Percentiles rank a stretch among this genome's conserved stretches.
phyloP scores from a whole-genome alignment of 2,888 invertebrate genomes.

The Folsomia manolachei region DNA sequence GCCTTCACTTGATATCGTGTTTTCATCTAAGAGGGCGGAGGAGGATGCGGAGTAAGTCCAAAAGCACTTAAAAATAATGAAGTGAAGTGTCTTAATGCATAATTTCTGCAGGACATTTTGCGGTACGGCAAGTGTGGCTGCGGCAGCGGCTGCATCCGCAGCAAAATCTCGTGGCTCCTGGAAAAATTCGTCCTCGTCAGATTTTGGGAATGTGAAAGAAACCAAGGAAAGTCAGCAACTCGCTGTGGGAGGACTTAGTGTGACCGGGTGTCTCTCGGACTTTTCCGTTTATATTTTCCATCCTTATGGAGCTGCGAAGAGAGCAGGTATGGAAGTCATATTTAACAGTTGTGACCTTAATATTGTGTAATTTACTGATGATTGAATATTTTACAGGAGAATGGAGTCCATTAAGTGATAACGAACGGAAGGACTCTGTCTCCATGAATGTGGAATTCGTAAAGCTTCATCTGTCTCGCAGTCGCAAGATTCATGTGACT shows the following conservation, averaged over 20 bases:
- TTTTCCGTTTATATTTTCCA: conserved; percentile 98
- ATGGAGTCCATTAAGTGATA: conserved; percentile 81
- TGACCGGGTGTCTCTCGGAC: conserved; percentile 93
- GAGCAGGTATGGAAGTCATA: background rate
- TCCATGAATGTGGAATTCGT: conserved; percentile 96
- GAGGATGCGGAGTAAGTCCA: conserved; percentile 59
- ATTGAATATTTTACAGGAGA: conserved; percentile 60
- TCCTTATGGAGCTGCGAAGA: conserved; percentile 86
- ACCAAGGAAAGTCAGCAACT: conserved; percentile 59
- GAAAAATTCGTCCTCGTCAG: conserved; percentile 19
- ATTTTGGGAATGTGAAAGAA: conserved; percentile 50
- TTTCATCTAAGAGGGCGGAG: conserved; percentile 85
- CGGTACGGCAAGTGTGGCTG: background rate
- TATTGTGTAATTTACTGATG: background rate
- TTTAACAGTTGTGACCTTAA: too few species aligned
- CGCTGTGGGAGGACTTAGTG: conserved; percentile 81
- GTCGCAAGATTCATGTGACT: conserved; percentile 63
- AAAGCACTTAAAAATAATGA: background rate
- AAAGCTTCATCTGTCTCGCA: conserved; percentile 88
- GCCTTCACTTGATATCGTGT: conserved; percentile 94
- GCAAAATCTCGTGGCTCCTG: background rate
- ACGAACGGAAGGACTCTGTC: conserved; percentile 89
- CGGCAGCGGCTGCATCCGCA: background rate
- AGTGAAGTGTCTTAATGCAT: too few species aligned
- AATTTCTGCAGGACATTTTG: background rate